Conservation (phyloP, 1,140 invertebrate genomes). For the Nomia melanderi region DNA sequence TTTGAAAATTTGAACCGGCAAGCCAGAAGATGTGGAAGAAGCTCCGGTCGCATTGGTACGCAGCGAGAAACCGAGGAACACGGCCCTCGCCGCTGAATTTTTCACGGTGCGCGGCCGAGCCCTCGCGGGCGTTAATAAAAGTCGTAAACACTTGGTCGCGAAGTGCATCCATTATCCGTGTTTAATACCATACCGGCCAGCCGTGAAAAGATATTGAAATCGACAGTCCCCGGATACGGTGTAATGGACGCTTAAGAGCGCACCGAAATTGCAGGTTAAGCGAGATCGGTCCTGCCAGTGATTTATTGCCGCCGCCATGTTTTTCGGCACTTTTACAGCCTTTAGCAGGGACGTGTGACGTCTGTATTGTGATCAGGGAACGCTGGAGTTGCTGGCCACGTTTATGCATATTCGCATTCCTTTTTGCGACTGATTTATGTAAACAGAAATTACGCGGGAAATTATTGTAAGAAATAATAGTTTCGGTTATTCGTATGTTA, state of each 20-base stretch:
- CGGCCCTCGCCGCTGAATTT: not conserved
- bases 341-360: not conserved
- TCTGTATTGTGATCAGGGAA: not conserved
- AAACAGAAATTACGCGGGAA: too few species aligned
- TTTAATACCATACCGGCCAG: not conserved
- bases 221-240: not conserved
- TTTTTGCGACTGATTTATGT: too few species aligned
- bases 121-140: constrained; percentile 26
- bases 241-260: constrained; percentile 35
- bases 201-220: constrained; percentile 29
- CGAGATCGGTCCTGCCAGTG: constrained; percentile 11
- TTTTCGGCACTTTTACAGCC: constrained; percentile 23
- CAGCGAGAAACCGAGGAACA: not conserved
- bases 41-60: too few species aligned
- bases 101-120: not conserved
- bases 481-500: too few species aligned
- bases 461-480: too few species aligned
- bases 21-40: too few species aligned
- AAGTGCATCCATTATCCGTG: constrained; percentile 18
- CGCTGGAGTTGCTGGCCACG: not conserved
- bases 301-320: constrained; percentile 13
- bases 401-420: not conserved
- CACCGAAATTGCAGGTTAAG: constrained; percentile 38
- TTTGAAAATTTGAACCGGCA: too few species aligned
- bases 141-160: constrained; percentile 23